A percentile compares a stretch with the other conserved stretches of the same genome.
phyloP scores from a whole-genome alignment of 2,888 invertebrate genomes.

The Periphyllus acericola region DNA sequence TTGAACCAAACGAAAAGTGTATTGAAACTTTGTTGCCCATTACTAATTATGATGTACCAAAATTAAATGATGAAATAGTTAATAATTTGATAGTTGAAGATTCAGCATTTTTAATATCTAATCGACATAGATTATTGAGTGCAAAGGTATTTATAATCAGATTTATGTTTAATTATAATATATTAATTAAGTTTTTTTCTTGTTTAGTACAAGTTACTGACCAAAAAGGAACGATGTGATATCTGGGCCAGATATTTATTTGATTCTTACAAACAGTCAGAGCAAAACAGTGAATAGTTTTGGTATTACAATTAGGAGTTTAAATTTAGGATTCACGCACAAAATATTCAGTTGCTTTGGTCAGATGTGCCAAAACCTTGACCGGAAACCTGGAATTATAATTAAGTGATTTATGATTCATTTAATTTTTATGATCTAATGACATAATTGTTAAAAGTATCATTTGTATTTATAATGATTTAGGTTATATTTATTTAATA shows the following conservation, averaged over 20 bases:
- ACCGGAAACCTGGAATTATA: neutral
- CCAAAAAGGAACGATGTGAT: slow-evolving; percentile 25
- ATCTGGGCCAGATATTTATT: slow-evolving; percentile 38
- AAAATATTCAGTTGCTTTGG: neutral
- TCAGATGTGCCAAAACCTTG: neutral
- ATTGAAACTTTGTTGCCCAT: neutral
- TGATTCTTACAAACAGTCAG: neutral
- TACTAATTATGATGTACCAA: neutral
- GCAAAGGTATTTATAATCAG: neutral
- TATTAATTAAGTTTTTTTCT: neutral
- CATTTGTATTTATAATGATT: neutral
- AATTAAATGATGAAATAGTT: slow-evolving; percentile 11
- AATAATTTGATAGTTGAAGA: neutral
- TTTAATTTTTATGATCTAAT: too few species aligned
- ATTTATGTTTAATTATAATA: neutral
- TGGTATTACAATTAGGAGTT: neutral
- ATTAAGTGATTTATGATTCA: neutral
- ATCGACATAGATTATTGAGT: neutral
- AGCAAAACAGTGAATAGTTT: neutral
- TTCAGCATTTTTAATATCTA: slow-evolving; percentile 41
- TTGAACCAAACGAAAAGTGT: neutral
- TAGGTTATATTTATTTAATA: neutral
- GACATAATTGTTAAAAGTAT: too few species aligned
- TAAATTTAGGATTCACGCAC: neutral
- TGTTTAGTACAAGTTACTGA: slow-evolving; percentile 37